Evolutionary conservation across 2,797 vertebrate species (phyloP).

Genomic region (Bucorvus abyssinicus): DNA sequence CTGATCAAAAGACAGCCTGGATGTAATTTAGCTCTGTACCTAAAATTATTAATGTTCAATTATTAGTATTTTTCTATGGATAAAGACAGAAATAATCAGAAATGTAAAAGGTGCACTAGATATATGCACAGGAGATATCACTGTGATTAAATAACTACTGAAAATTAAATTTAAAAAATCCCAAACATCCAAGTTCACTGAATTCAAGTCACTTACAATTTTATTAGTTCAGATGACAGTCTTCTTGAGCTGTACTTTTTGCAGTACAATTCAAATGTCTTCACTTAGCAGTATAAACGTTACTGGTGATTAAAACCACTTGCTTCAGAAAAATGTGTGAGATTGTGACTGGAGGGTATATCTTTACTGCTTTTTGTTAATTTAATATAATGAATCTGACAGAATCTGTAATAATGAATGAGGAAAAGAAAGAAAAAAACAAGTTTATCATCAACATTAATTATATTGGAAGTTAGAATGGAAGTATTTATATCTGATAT

Average conservation of each 20-base stretch:
- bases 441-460: neutral
- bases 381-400: neutral
- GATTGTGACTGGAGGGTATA: neutral
- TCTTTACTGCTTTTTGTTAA: neutral
- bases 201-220: neutral
- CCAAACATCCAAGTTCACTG: neutral
- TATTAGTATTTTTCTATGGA: neutral
- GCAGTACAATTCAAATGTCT: neutral
- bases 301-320: neutral
- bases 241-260: neutral
- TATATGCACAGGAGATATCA: neutral
- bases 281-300: neutral
- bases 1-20: neutral
- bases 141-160: neutral
- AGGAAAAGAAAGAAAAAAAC: neutral
- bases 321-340: neutral
- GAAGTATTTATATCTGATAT: neutral
- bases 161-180: fast-evolving
- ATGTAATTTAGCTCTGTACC: neutral
- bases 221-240: neutral
- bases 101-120: neutral
- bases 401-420: neutral
- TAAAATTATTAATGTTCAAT: neutral
- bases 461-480: neutral
- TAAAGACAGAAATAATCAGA: neutral